Percentiles rank a stretch among this genome's conserved stretches.
Conservation (phyloP, 2,113 vertebrate genomes). For the Callorhinus ursinus region DNA sequence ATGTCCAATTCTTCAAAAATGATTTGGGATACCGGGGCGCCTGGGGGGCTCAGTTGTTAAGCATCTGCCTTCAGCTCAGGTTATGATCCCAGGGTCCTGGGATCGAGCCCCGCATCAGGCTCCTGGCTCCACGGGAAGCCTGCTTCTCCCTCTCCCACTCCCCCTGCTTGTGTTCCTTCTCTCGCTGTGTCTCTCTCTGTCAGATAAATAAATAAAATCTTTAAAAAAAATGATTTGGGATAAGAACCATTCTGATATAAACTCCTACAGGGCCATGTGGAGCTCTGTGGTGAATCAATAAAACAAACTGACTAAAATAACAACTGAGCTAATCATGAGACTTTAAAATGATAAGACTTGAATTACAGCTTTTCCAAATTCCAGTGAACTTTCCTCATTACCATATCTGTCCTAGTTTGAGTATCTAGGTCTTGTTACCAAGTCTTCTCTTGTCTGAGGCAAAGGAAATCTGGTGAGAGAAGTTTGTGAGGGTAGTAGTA, state of each 20-base stretch:
- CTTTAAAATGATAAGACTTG: constrained; percentile 55
- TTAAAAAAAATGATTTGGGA: constrained; percentile 41
- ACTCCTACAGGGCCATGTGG: neutral
- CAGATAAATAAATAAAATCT: too few relatives aligned
- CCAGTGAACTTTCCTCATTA: constrained; percentile 81
- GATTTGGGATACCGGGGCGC: constrained; percentile 32
- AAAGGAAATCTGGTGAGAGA: constrained; percentile 44
- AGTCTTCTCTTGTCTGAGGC: neutral
- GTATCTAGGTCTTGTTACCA: constrained; percentile 85
- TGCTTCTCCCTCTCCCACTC: too few relatives aligned
- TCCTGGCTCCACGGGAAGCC: too few relatives aligned
- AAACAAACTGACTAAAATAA: constrained; percentile 65
- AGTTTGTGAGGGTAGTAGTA: constrained; percentile 7
- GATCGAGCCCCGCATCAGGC: too few relatives aligned
- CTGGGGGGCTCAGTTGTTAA: too few relatives aligned
- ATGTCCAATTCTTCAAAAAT: constrained; percentile 26
- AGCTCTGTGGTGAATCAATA: constrained; percentile 14
- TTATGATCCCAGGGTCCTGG: too few relatives aligned
- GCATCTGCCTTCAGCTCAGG: too few relatives aligned
- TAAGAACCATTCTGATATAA: neutral
- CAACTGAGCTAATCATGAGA: constrained; percentile 48
- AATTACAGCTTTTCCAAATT: constrained; percentile 66
- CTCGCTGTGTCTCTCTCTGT: too few relatives aligned
- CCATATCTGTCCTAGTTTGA: constrained; percentile 86
- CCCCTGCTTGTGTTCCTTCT: too few relatives aligned